Base-by-base conservation (phyloP, 2,113 vertebrate species). In the Opisthocomus hoazin region DNA sequence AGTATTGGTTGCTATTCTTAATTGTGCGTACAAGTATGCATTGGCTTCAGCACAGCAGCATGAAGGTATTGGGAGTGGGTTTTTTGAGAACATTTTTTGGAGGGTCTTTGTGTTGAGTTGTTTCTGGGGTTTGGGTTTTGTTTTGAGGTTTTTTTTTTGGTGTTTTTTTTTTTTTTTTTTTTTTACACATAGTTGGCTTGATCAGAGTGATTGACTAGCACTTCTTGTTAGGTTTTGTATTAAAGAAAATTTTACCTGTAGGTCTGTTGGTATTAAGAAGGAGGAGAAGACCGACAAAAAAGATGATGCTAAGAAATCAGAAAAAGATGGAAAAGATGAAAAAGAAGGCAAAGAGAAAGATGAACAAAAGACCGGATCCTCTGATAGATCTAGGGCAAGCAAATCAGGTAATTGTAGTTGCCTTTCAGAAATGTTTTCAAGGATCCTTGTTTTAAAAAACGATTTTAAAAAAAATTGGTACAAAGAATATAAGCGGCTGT, bases 211-310 rank as follows among this genome's bases (percentile, higher is more conserved):
- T 45, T 45, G 12, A 32, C 2, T 18, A 30, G 74, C n/a, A 51
- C 12, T 51, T 66, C 6, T 26, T 58, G 22, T 68, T 69, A 86
- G 36, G 13, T n/a, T 58, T 36, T 54, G 7, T 61, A 13, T 36
- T 95, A 87, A 95, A 75, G 36, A 45, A 23, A 54, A 57, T 34
- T 84, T 88, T 61, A 36, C 41, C 41, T 88, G 2, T 78, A 98
- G 98, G 88, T 96, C 96, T 10, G 19, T 58, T 65, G 89, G 92
- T 73, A 39, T 94, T 96, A 98, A 97, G 76, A 99, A 99, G 85
- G 99, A 99, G 65, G 99, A 99, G 46, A 99, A 98, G 92, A 43
- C 60, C 0, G 99, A 99, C 37, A 98, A 96, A 50, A 97, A 97
- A 65, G 98, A 98, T 16, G 99, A 99, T 81, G 26, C 85, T 11